phyloP scores from a whole-genome alignment of 2,113 vertebrate species.

The Xenopus tropicalis region UCB_Xtro_10.0 CM004446.2:124567001-124567500 shows the following conservation, averaged over 20 bases:
- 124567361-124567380: conserved; percentile 4
- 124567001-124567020: no score
- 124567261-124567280: neutral
- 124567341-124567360: neutral
- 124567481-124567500: conserved; percentile 20
- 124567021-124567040: no score
- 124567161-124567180: no score
- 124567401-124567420: conserved; percentile 10
- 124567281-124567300: neutral
- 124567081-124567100: no score
- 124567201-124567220: no score
- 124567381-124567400: conserved; percentile 16
- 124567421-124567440: conserved; percentile 16
- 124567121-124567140: no score
- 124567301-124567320: conserved; percentile 3
- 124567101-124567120: no score
- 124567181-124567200: no score
- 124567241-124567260: neutral
- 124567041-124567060: no score
- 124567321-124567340: neutral
- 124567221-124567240: no score
- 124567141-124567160: no score
- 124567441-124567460: conserved; percentile 10
- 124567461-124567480: conserved; percentile 9
- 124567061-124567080: no score